These are phyloP conservation scores for Lycaon pictus DNA, from an alignment of 2,113 vertebrate species.

Conservation along the genomic window DNA sequence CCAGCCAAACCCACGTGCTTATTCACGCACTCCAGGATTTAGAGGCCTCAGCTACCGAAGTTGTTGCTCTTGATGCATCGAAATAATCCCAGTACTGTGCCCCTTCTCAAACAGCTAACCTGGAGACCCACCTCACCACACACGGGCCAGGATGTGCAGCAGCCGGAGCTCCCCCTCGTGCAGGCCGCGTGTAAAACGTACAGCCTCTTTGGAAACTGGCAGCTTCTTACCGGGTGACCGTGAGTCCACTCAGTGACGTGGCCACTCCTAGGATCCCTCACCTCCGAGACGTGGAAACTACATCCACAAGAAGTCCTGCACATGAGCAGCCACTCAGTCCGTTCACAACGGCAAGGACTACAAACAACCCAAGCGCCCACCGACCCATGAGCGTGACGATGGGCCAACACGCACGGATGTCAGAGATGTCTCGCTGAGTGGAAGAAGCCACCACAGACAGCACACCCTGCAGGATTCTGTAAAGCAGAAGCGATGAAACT, in stretches of 20 bases:
- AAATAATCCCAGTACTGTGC: accelerated
- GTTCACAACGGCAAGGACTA: too few relatives aligned
- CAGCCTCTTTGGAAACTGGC: too few relatives aligned
- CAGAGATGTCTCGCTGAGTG: too few relatives aligned
- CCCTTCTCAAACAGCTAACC: background rate
- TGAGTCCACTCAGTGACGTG: background rate
- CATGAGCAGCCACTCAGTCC: background rate
- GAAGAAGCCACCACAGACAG: too few relatives aligned
- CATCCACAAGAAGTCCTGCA: accelerated
- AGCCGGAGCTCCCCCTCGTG: accelerated
- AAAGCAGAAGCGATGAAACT: too few relatives aligned
- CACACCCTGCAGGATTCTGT: too few relatives aligned
- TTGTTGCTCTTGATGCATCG: background rate
- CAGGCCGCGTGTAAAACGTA: too few relatives aligned
- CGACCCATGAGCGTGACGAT: too few relatives aligned
- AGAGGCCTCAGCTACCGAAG: accelerated
- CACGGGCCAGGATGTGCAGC: too few relatives aligned
- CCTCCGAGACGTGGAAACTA: background rate
- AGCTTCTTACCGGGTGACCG: background rate
- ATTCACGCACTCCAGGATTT: background rate
- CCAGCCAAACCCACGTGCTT: background rate
- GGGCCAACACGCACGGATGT: too few relatives aligned
- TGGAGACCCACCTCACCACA: accelerated
- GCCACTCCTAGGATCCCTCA: background rate
- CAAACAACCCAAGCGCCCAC: too few relatives aligned